Evolutionary conservation across 2,888 invertebrate genomes (phyloP), one percentile per base, ranked within the genome.

Genomic region (Mythimna vitellina): DNA sequence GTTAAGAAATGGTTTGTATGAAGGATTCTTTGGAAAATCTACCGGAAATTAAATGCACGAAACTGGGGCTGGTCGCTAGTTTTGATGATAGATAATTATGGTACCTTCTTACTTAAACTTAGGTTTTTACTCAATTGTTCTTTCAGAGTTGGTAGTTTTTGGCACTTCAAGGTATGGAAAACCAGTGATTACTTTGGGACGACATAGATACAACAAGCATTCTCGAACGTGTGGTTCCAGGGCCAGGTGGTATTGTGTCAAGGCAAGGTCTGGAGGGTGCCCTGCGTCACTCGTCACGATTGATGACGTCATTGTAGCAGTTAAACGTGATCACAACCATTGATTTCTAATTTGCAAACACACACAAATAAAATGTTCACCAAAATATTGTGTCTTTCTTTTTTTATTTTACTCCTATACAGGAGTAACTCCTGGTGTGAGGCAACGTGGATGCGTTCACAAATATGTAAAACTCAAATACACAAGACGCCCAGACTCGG

Each of bases 161-260:
- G 66, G 65, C 8, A 62, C 72, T 57, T 72, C 76, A 42, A 65
- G 73, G 3, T 73, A 17, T 38, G 76, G 79, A 3, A 78, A 78
- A 54, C 76, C 78, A 9, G 79, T 78, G 7, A 78, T 76, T n/a
- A 78, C 17, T n/a, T 72, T 71, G 20, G 78, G 76, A 25, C 17
- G 54, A 12, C 25, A 65, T 32, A 78, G 78, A 32, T 76, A 76
- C 61, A 73, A 65, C 38, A 87, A 83, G 65, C 81, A 84, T 66
- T 42, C 67, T 60, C 71, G 66, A 1, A 83, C 76, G 49, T 73
- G 38, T 0, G 87, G 89, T 3, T 29, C 82, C 4, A 86, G 68
- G 20, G 83, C 53, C 12, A 78, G 85, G 29, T 91, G 91, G 91
- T 67, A 69, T 4, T 90, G 90, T 29, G 78, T 78, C 3, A 75